Evolutionary conservation across 2,888 invertebrate genomes (phyloP).

Genomic region (Orthosia gothica): DNA sequence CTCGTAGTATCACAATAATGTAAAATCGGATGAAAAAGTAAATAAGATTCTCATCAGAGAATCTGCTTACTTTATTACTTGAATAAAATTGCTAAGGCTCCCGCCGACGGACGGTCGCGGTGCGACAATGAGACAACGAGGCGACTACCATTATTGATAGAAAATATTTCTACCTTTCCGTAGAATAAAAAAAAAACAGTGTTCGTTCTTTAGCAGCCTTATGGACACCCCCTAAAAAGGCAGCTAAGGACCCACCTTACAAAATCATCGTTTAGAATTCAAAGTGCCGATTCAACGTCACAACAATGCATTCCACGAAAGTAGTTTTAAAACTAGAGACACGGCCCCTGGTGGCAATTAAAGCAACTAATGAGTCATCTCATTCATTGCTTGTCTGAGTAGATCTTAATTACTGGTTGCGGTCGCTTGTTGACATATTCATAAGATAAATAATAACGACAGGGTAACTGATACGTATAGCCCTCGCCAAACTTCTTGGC

Average conservation of each 20-base stretch:
- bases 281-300: neutral
- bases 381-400: conserved; percentile 52
- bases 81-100: neutral
- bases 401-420: conserved; percentile 59
- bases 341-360: conserved; percentile 35
- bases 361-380: conserved; percentile 61
- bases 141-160: neutral
- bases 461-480: conserved; percentile 15
- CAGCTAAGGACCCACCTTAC: too few species aligned
- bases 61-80: conserved; percentile 8
- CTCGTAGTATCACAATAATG: conserved; percentile 58
- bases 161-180: neutral
- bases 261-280: neutral
- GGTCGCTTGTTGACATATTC: conserved; percentile 62
- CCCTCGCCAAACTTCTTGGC: too few species aligned
- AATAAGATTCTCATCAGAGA: conserved; percentile 45
- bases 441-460: conserved; percentile 50
- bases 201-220: neutral
- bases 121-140: neutral
- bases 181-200: too few species aligned
- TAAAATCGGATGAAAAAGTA: conserved; percentile 59
- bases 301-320: neutral
- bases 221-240: too few species aligned
- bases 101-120: neutral
- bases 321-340: conserved; percentile 11